Conservation (phyloP, 2,113 vertebrate species). For the Etheostoma cragini region DNA sequence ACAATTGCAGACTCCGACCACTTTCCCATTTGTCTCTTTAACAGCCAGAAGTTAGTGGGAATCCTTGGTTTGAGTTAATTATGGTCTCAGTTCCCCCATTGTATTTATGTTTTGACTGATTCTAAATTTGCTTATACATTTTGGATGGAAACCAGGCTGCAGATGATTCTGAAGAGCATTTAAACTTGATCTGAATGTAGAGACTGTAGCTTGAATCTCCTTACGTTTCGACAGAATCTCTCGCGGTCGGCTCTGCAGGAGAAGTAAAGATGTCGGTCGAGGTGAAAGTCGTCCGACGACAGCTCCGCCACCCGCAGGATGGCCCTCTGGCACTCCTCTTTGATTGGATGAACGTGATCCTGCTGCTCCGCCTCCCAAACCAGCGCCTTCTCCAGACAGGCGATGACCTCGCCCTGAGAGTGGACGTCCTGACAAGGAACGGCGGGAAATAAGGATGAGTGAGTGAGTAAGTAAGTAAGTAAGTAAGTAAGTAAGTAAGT, state of each 20-base stretch:
- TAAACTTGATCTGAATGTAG: background rate
- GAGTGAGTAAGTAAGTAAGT: background rate
- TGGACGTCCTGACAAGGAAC: constrained; percentile 87
- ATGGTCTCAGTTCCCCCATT: background rate
- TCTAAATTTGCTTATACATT: background rate
- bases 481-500: no score
- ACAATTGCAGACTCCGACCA: no score
- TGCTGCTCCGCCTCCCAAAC: constrained; percentile 90
- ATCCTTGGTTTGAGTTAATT: no score
- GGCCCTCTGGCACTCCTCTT: constrained; percentile 92
- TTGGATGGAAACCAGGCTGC: background rate
- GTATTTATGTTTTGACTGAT: background rate
- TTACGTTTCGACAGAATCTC: constrained; percentile 95
- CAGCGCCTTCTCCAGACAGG: constrained; percentile 94
- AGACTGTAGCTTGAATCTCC: constrained; percentile 33
- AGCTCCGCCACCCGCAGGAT: constrained; percentile 97
- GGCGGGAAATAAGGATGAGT: background rate
- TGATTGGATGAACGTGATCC: constrained; percentile 80
- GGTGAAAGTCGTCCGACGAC: constrained; percentile 94
- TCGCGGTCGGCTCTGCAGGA: constrained; percentile 96
- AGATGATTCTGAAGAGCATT: background rate
- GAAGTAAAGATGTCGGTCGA: constrained; percentile 95
- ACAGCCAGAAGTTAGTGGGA: no score
- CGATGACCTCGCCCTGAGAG: constrained; percentile 95
- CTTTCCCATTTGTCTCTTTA: no score